Percentiles rank a stretch among this genome's conserved stretches.
Conservation (phyloP, 2,888 invertebrate species). For the Acanthoscelides obtectus region DNA sequence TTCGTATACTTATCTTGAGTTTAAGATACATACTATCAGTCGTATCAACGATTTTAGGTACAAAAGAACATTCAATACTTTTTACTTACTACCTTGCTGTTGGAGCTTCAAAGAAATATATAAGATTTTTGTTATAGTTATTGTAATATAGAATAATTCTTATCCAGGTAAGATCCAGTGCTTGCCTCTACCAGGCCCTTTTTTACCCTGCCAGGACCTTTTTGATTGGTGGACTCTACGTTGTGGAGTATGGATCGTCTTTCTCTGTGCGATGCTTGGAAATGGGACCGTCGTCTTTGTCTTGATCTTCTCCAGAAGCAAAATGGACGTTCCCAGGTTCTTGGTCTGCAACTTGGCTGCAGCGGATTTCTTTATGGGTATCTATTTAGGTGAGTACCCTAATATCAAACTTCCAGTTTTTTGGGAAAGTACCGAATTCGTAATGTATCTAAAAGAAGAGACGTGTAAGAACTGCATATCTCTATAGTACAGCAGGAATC, state of each 20-base stretch:
- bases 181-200: conserved; percentile 85
- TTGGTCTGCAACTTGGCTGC: conserved; percentile 94
- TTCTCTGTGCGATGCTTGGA: conserved; percentile 89
- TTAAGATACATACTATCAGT: no score
- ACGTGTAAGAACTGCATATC: no score
- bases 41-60: no score
- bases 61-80: no score
- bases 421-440: no score
- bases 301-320: conserved; percentile 81
- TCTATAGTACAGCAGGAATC: no score
- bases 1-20: no score
- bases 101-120: no score
- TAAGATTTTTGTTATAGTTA: conserved; percentile 8
- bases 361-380: conserved; percentile 96
- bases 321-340: conserved; percentile 95
- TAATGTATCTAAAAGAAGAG: no score
- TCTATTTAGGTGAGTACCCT: conserved; percentile 68
- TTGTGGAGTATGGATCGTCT: conserved; percentile 96
- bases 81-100: no score
- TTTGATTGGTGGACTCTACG: conserved; percentile 98
- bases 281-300: conserved; percentile 96
- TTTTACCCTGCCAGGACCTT: conserved; percentile 90
- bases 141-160: neutral
- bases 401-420: no score
- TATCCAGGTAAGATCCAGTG: conserved; percentile 61